Evolutionary conservation across 2,888 invertebrate genomes (phyloP).

Genomic region (Adelphocoris suturalis): DNA sequence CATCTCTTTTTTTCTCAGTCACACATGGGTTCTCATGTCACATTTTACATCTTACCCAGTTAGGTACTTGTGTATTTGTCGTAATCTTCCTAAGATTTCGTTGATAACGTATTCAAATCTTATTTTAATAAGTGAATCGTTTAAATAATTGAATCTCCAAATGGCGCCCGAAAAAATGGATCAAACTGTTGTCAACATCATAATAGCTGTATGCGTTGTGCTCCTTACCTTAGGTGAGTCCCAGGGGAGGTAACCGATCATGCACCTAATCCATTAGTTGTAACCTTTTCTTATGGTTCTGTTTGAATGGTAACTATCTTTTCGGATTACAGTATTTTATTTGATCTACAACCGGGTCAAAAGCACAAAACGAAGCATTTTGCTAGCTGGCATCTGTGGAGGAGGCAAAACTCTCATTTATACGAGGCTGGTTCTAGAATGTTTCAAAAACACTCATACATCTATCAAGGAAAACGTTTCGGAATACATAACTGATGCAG

Average conservation of each 20-base stretch:
- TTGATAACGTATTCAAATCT: too few species aligned
- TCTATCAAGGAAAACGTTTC: slow-evolving; percentile 94
- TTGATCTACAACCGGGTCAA: slow-evolving; percentile 82
- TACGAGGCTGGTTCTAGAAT: slow-evolving; percentile 86
- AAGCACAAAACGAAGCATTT: slow-evolving; percentile 83
- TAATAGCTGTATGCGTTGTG: slow-evolving; percentile 78
- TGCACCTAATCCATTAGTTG: neutral
- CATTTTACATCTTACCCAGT: too few species aligned
- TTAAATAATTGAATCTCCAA: neutral
- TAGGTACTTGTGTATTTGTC: too few species aligned
- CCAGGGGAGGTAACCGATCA: slow-evolving; percentile 1
- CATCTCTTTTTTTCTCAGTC: too few species aligned
- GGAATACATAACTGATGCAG: slow-evolving; percentile 83
- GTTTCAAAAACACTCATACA: slow-evolving; percentile 88
- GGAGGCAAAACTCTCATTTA: slow-evolving; percentile 94
- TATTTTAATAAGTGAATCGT: neutral
- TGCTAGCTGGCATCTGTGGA: slow-evolving; percentile 92
- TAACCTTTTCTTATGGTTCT: too few species aligned
- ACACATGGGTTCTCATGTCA: too few species aligned
- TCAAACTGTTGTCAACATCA: slow-evolving; percentile 74
- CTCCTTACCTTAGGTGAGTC: slow-evolving; percentile 78
- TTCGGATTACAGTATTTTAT: slow-evolving; percentile 68
- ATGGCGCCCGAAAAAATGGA: slow-evolving; percentile 43
- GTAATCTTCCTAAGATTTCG: too few species aligned
- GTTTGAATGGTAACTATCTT: neutral